These are phyloP conservation scores for Apamea crenata DNA, from an alignment of 2,888 invertebrate species.

Conservation along the genomic window DNA sequence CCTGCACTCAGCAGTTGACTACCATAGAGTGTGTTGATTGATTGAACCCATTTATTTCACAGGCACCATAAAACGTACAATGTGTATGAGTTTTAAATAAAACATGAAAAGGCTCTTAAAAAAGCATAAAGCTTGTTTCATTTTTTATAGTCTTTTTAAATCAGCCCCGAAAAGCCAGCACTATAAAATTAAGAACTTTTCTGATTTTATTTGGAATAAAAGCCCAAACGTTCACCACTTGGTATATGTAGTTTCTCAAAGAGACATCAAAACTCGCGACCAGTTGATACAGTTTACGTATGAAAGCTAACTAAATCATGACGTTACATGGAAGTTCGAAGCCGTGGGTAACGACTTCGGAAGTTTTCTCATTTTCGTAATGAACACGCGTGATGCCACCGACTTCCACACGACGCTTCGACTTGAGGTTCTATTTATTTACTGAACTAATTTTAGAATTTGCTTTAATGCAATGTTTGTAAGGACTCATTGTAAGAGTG, in stretches of 20 bases:
- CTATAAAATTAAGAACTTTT: constrained; percentile 1
- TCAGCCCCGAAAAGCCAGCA: not conserved
- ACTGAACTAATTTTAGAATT: constrained; percentile 24
- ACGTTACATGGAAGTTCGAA: constrained; percentile 37
- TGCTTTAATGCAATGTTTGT: constrained; percentile 16
- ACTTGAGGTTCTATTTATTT: constrained; percentile 23
- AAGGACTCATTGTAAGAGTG: no score
- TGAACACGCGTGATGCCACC: constrained; percentile 49
- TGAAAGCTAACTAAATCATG: constrained; percentile 57
- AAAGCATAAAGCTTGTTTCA: not conserved
- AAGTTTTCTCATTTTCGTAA: constrained; percentile 64
- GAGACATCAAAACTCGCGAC: constrained; percentile 39
- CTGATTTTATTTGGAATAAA: constrained; percentile 5
- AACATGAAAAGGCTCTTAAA: constrained; percentile 31
- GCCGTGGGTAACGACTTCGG: constrained; percentile 36
- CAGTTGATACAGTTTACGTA: constrained; percentile 40
- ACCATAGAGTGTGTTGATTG: constrained; percentile 3
- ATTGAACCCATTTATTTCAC: not conserved
- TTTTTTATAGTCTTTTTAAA: constrained; percentile 12
- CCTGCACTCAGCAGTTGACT: not conserved
- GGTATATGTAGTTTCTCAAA: constrained; percentile 45
- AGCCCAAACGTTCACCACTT: not conserved
- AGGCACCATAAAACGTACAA: not conserved
- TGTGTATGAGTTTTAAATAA: constrained; percentile 9
- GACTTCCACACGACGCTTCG: constrained; percentile 11